Percentiles rank a stretch among this genome's conserved stretches.
Conservation (phyloP, 2,888 invertebrate genomes). For the Volucella inanis region DNA sequence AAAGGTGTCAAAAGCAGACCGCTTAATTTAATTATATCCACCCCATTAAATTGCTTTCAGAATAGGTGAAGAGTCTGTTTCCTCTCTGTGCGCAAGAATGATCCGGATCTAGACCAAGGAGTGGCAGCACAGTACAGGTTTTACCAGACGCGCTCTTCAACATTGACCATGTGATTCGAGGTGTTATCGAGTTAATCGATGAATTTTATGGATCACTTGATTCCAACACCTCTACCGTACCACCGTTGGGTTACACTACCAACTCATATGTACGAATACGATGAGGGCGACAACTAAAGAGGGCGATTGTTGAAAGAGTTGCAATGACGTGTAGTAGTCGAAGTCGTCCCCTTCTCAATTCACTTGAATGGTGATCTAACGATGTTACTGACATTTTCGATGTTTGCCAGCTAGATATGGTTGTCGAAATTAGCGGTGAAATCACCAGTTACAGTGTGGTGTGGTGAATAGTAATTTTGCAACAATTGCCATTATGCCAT, state of each 20-base stretch:
- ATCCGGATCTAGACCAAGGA: not conserved
- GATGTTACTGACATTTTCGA: not conserved
- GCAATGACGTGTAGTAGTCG: slow-evolving; percentile 18
- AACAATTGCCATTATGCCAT: slow-evolving; percentile 39
- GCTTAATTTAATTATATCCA: slow-evolving; percentile 72
- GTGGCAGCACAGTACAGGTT: slow-evolving; percentile 3
- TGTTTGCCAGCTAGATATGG: slow-evolving; percentile 22
- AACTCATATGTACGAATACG: not conserved
- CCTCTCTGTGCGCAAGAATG: too few relatives aligned
- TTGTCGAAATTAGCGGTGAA: slow-evolving; percentile 54
- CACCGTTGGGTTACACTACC: not conserved
- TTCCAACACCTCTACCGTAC: slow-evolving; percentile 21
- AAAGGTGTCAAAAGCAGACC: slow-evolving; percentile 70
- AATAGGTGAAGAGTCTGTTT: not conserved
- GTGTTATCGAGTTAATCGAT: slow-evolving; percentile 73
- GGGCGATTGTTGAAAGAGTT: slow-evolving; percentile 10
- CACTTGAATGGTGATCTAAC: slow-evolving; percentile 27
- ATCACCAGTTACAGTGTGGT: slow-evolving; percentile 35
- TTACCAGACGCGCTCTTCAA: slow-evolving; percentile 37
- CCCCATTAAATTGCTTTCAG: slow-evolving; percentile 61
- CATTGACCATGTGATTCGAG: slow-evolving; percentile 66
- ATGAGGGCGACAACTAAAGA: not conserved
- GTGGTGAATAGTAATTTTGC: slow-evolving; percentile 68
- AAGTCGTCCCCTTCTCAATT: slow-evolving; percentile 7
- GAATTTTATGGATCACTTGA: slow-evolving; percentile 69